Percentiles rank a stretch among this genome's conserved stretches.
Evolutionary conservation across 2,888 invertebrate species (phyloP).

Genomic region (Tenodera sinensis): DNA sequence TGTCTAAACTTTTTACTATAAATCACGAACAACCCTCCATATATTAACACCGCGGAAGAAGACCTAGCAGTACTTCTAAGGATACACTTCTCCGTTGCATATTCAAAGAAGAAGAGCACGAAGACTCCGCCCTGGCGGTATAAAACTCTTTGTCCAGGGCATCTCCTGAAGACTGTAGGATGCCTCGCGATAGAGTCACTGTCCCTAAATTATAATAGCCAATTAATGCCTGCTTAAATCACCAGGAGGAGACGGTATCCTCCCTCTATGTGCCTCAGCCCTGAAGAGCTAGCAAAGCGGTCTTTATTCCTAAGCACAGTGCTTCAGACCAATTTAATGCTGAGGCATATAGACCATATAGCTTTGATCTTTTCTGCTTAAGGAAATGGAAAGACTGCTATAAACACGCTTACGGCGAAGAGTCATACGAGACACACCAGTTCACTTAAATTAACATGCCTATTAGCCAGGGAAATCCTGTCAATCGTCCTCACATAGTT

Average conservation of each 20-base stretch:
- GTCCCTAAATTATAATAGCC: neutral
- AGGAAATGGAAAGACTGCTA: constrained; percentile 34
- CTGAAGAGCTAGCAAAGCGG: constrained; percentile 5
- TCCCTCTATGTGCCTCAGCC: neutral
- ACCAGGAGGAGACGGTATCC: neutral
- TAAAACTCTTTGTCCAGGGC: too few relatives aligned
- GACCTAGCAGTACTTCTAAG: too few relatives aligned
- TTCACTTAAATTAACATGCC: constrained; percentile 31
- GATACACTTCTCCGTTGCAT: neutral
- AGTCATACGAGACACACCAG: neutral
- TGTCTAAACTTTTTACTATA: too few relatives aligned
- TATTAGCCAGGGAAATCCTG: constrained; percentile 31
- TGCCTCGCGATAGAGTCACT: neutral
- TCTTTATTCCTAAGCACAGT: constrained; percentile 32
- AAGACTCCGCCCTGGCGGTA: too few relatives aligned
- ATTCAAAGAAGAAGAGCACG: too few relatives aligned
- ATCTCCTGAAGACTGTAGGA: neutral
- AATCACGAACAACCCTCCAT: too few relatives aligned
- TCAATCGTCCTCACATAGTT: neutral
- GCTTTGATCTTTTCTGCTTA: constrained; percentile 34
- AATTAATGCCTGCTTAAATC: constrained; percentile 3
- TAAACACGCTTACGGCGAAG: constrained; percentile 30
- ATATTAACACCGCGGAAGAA: too few relatives aligned
- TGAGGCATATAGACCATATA: constrained; percentile 32
- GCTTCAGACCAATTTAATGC: constrained; percentile 22